Evolutionary conservation across 2,797 vertebrate species (phyloP).

Genomic region (Ficedula albicollis): DNA sequence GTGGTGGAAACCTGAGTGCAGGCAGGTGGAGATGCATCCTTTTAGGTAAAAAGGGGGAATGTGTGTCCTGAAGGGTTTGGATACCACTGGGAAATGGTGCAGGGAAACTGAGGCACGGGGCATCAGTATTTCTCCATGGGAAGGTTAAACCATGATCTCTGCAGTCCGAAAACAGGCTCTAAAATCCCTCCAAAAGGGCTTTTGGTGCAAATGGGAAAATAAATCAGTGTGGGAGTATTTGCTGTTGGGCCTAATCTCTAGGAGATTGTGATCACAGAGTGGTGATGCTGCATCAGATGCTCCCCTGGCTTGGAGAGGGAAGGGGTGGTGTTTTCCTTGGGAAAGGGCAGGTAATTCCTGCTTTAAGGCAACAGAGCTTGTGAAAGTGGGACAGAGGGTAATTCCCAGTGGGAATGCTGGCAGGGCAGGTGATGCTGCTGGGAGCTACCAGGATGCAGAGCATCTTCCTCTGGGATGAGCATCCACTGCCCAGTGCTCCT

Average conservation of each 20-base stretch:
- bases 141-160: fast-evolving
- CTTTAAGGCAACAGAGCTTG: neutral
- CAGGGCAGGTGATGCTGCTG: neutral
- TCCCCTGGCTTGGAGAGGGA: neutral
- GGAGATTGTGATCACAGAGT: neutral
- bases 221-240: neutral
- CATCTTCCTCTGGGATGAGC: neutral
- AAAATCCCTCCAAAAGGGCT: neutral
- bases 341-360: neutral
- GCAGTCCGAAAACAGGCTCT: neutral
- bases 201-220: neutral
- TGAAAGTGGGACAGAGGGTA: neutral
- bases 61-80: neutral
- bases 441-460: neutral
- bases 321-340: neutral
- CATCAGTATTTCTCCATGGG: fast-evolving
- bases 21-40: neutral
- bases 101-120: neutral
- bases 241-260: neutral
- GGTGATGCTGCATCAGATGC: neutral
- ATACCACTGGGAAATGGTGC: fast-evolving
- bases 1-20: fast-evolving
- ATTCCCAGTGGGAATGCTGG: neutral
- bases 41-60: neutral
- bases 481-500: neutral